These are phyloP conservation scores for Diadromus collaris DNA, from an alignment of 2,888 invertebrate genomes.

Conservation along the genomic window DNA sequence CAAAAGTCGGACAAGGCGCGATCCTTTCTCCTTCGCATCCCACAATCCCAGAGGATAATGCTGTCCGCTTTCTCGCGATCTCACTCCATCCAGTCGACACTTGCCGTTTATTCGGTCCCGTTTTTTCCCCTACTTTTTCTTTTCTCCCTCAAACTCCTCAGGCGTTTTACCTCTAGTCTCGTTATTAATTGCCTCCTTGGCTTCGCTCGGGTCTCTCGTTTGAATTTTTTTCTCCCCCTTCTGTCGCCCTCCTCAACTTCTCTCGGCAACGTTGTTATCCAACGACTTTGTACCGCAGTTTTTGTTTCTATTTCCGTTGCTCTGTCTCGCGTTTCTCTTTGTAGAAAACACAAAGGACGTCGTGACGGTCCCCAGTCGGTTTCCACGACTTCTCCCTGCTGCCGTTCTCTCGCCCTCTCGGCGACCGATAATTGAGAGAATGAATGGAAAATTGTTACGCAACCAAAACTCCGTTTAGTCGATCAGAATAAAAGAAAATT, in stretches of 20 bases:
- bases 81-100: constrained; percentile 4
- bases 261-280: constrained; percentile 35
- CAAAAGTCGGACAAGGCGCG: constrained; percentile 41
- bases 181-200: constrained; percentile 46
- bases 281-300: constrained; percentile 25
- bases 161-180: constrained; percentile 38
- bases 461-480: not conserved
- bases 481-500: constrained; percentile 1
- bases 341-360: constrained; percentile 32
- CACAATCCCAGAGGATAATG: constrained; percentile 38
- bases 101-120: constrained; percentile 30
- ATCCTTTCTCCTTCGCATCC: constrained; percentile 16
- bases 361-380: not conserved
- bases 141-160: not conserved
- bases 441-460: constrained; percentile 7
- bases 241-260: not conserved
- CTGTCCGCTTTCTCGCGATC: constrained; percentile 16
- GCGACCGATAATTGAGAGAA: constrained; percentile 35
- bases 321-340: not conserved
- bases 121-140: constrained; percentile 21
- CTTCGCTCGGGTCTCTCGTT: constrained; percentile 40
- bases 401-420: not conserved
- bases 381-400: not conserved
- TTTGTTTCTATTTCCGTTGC: constrained; percentile 7
- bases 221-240: constrained; percentile 37